These are phyloP conservation scores for silkworm (Bombyx mori) DNA, from an alignment of 1,140 invertebrate species.

Conservation along the genomic window ASM3026992v2 NC_085107.1:7612001-7612500, in stretches of 20 bases:
- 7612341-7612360: background rate
- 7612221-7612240: slow-evolving; percentile 91
- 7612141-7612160: slow-evolving; percentile 61
- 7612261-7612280: slow-evolving; percentile 95
- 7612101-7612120: slow-evolving; percentile 45
- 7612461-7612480: slow-evolving; percentile 98
- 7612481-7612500: slow-evolving; percentile 98
- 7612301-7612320: slow-evolving; percentile 22
- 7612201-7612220: slow-evolving; percentile 92
- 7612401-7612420: slow-evolving; percentile 5
- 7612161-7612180: slow-evolving; percentile 75
- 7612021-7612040: too few relatives aligned
- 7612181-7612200: slow-evolving; percentile 81
- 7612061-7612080: background rate
- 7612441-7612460: slow-evolving; percentile 97
- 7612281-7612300: slow-evolving; percentile 90
- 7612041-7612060: too few relatives aligned
- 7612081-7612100: background rate
- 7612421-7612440: slow-evolving; percentile 78
- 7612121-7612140: slow-evolving; percentile 61
- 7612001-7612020: too few relatives aligned
- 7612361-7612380: slow-evolving; percentile 9
- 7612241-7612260: slow-evolving; percentile 96
- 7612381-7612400: slow-evolving; percentile 15
- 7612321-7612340: too few relatives aligned